Conservation (phyloP, 2,113 vertebrate genomes). For the Odocoileus virginianus region DNA sequence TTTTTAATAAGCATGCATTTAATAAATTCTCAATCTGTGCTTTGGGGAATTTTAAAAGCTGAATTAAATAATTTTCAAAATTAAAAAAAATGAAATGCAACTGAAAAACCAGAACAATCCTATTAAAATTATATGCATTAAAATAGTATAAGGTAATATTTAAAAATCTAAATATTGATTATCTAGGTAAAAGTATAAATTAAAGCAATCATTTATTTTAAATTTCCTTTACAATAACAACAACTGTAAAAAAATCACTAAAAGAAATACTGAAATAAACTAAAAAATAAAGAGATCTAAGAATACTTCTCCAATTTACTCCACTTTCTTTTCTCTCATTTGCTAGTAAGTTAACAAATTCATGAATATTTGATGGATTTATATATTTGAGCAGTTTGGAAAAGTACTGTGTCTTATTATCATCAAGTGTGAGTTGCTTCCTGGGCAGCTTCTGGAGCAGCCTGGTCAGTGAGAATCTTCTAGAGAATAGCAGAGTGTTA, state of each 20-base stretch:
- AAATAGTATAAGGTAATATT: background rate
- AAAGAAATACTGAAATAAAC: background rate
- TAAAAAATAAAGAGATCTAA: background rate
- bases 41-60: background rate
- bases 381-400: background rate
- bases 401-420: background rate
- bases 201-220: background rate
- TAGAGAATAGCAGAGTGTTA: background rate
- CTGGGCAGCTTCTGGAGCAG: background rate
- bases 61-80: conserved; percentile 16
- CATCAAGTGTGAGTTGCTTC: background rate
- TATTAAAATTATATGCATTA: conserved; percentile 5
- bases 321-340: background rate
- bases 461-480: background rate
- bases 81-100: background rate
- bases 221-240: background rate
- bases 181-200: background rate
- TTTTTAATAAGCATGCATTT: conserved; percentile 11
- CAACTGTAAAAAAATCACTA: background rate
- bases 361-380: background rate
- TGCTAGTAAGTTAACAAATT: background rate
- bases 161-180: background rate
- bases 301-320: background rate
- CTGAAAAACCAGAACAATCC: background rate
- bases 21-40: background rate